Percentiles rank a stretch among this genome's conserved stretches.
Conservation (phyloP, 2,888 invertebrate species). For the Tanypteryx hageni region DNA sequence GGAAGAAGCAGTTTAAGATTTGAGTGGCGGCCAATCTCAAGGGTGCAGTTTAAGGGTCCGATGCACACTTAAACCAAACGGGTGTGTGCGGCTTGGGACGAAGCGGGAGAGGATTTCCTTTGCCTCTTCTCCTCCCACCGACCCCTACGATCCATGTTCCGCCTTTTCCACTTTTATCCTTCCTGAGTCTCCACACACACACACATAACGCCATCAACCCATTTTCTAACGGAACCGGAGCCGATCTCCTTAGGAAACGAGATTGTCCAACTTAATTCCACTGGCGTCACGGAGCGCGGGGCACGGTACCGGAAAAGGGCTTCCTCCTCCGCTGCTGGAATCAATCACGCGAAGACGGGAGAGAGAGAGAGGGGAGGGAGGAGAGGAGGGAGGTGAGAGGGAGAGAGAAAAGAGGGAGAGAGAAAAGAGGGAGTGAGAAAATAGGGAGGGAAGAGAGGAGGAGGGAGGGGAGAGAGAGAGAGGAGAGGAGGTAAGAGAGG, state of each 20-base stretch:
- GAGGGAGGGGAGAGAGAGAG: not conserved
- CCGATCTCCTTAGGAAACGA: constrained; percentile 37
- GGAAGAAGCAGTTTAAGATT: not conserved
- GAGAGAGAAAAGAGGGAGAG: not conserved
- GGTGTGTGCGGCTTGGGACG: not conserved
- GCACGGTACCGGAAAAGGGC: constrained; percentile 23
- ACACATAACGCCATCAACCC: constrained; percentile 27
- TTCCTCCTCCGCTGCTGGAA: constrained; percentile 26
- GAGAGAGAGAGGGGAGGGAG: too few relatives aligned
- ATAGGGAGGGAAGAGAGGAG: not conserved
- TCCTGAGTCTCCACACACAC: not conserved
- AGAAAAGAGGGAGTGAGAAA: not conserved
- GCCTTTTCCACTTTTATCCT: not conserved
- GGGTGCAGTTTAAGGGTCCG: too few relatives aligned
- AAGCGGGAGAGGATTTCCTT: not conserved
- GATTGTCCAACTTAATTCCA: constrained; percentile 34
- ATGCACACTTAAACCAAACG: too few relatives aligned
- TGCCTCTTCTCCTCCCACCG: not conserved
- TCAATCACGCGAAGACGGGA: constrained; percentile 20
- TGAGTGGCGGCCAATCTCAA: too few relatives aligned
- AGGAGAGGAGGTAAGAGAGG: not conserved
- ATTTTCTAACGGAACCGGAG: constrained; percentile 32
- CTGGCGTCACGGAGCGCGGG: constrained; percentile 34
- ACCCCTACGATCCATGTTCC: not conserved
- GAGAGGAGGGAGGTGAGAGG: not conserved